phyloP scores from a whole-genome alignment of 2,113 vertebrate species.

The Mesocricetus auratus region DNA sequence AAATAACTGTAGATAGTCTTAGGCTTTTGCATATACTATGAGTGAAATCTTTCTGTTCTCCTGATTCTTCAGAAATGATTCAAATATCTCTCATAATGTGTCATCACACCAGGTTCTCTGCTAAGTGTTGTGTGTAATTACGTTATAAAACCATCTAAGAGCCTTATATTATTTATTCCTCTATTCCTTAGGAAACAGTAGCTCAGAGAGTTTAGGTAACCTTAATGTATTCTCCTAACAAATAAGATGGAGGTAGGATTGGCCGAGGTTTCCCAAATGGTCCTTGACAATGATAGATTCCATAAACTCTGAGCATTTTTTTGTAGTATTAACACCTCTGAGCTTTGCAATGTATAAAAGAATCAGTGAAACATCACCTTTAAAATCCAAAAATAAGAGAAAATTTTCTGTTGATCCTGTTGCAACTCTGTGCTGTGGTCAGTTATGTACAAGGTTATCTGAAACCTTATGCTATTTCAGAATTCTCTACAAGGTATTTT shows the following conservation, averaged over 20 bases:
- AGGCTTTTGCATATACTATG: background rate
- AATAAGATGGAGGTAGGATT: background rate
- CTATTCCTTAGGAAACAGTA: background rate
- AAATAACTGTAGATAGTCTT: background rate
- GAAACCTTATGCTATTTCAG: slow-evolving; percentile 11
- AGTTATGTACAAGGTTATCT: slow-evolving; percentile 3
- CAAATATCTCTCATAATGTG: background rate
- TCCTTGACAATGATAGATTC: background rate
- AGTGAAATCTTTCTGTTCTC: background rate
- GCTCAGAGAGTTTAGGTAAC: background rate
- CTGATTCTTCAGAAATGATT: slow-evolving; percentile 49
- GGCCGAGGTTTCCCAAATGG: background rate
- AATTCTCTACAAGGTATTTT: background rate
- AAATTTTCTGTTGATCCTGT: background rate
- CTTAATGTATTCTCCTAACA: background rate
- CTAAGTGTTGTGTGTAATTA: slow-evolving; percentile 5
- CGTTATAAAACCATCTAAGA: background rate
- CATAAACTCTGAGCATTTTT: background rate
- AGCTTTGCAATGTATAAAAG: slow-evolving; percentile 25
- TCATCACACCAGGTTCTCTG: background rate
- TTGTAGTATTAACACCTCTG: background rate
- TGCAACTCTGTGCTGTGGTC: background rate
- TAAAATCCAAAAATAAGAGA: background rate
- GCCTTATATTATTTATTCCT: background rate
- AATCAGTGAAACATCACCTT: background rate